A percentile compares a stretch with the other conserved stretches of the same genome.
Conservation (phyloP, 2,888 invertebrate genomes). For the Oxyteleia sp. region DNA sequence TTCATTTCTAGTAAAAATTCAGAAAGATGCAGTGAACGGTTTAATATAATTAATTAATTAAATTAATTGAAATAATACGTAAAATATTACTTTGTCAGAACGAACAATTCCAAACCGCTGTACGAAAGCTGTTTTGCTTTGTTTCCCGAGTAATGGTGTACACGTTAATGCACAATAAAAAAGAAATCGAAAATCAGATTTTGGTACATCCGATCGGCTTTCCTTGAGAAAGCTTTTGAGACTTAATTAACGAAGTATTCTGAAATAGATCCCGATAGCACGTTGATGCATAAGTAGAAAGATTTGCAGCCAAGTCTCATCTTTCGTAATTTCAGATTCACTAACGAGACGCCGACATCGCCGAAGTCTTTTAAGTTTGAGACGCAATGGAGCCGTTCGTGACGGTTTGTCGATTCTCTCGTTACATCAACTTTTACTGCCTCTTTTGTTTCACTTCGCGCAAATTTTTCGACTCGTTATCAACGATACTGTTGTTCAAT, state of each 20-base stretch:
- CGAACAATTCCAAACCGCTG: too few species aligned
- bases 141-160: too few species aligned
- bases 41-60: too few species aligned
- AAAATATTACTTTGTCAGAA: too few species aligned
- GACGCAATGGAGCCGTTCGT: slow-evolving; percentile 53
- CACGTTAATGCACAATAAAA: too few species aligned
- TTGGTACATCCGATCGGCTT: slow-evolving; percentile 16
- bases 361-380: slow-evolving; percentile 60
- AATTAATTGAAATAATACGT: too few species aligned
- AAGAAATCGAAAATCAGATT: slow-evolving; percentile 29
- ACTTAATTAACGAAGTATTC: slow-evolving; percentile 52
- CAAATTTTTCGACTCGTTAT: slow-evolving; percentile 53
- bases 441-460: slow-evolving; percentile 33
- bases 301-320: slow-evolving; percentile 65
- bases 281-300: slow-evolving; percentile 54
- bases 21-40: too few species aligned
- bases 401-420: slow-evolving; percentile 61
- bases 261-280: slow-evolving; percentile 50
- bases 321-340: slow-evolving; percentile 61
- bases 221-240: slow-evolving; percentile 22
- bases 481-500: slow-evolving; percentile 41
- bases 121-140: too few species aligned
- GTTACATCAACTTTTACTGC: slow-evolving; percentile 54
- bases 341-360: slow-evolving; percentile 65
- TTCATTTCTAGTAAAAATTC: too few species aligned